Conservation (phyloP, 1,140 invertebrate species). For the Sycophila sp. region DNA sequence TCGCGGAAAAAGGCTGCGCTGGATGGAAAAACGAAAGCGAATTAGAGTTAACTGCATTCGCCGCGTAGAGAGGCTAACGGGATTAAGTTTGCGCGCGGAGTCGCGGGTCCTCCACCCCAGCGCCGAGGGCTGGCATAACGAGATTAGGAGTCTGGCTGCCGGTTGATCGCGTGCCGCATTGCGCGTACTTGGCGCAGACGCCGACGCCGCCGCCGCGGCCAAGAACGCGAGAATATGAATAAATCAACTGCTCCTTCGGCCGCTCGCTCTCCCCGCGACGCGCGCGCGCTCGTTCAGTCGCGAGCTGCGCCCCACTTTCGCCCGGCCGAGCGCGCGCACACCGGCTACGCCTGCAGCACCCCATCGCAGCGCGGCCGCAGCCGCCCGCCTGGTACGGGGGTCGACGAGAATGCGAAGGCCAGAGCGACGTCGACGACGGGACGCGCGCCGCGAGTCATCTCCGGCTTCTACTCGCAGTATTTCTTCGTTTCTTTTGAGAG, state of each 20-base stretch:
- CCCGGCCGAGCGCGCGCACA: too few relatives aligned
- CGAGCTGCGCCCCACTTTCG: not conserved
- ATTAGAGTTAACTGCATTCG: constrained; percentile 16
- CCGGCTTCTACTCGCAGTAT: too few relatives aligned
- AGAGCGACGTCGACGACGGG: too few relatives aligned
- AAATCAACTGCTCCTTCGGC: not conserved
- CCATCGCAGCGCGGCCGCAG: too few relatives aligned
- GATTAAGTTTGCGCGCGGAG: constrained; percentile 13
- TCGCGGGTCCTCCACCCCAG: constrained; percentile 2
- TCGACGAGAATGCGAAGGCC: too few relatives aligned
- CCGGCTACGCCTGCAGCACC: too few relatives aligned
- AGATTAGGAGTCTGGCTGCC: constrained; percentile 36
- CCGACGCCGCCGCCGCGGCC: constrained; percentile 10
- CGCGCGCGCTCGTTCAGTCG: not conserved
- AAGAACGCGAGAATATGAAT: constrained; percentile 32
- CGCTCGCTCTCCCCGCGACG: not conserved
- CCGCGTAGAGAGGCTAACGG: constrained; percentile 9
- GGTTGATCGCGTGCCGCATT: constrained; percentile 38
- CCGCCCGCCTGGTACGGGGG: too few relatives aligned
- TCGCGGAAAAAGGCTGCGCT: too few relatives aligned
- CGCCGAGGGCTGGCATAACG: not conserved
- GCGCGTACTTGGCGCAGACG: constrained; percentile 37
- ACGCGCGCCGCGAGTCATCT: too few relatives aligned
- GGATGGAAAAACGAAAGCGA: too few relatives aligned
- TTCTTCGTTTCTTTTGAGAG: not conserved